phyloP scores from a whole-genome alignment of 2,888 invertebrate genomes.

The Acronicta alni region DNA sequence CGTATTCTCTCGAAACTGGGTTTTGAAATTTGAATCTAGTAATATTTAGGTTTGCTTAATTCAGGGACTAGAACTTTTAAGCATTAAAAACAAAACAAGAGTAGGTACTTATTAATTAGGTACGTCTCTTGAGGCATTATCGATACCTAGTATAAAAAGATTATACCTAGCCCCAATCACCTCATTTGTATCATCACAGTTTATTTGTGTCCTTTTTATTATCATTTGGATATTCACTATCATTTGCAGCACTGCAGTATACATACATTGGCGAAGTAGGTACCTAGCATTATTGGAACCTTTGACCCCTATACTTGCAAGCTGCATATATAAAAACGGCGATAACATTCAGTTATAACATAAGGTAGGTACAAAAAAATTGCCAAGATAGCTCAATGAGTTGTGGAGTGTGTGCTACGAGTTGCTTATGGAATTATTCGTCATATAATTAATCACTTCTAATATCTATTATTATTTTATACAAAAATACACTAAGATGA shows the following conservation, averaged over 20 bases:
- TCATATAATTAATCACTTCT: too few relatives aligned
- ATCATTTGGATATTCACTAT: slow-evolving; percentile 11
- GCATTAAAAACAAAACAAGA: slow-evolving; percentile 7
- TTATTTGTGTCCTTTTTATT: slow-evolving; percentile 14
- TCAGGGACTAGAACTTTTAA: background rate
- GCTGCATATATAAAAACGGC: too few relatives aligned
- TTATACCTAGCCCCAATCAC: slow-evolving; percentile 12
- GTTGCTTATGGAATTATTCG: too few relatives aligned
- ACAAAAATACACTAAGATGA: too few relatives aligned
- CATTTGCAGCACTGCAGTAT: slow-evolving; percentile 5
- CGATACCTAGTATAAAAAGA: slow-evolving; percentile 14
- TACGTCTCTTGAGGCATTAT: background rate
- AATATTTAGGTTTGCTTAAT: too few relatives aligned
- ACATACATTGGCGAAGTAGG: background rate
- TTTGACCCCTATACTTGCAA: background rate
- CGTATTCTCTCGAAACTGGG: too few relatives aligned
- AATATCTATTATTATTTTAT: too few relatives aligned
- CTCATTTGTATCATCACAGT: slow-evolving; percentile 22
- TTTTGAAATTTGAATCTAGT: too few relatives aligned
- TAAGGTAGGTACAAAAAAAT: too few relatives aligned
- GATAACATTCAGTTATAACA: too few relatives aligned
- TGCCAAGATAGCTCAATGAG: too few relatives aligned
- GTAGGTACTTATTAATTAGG: slow-evolving; percentile 1
- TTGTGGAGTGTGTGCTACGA: too few relatives aligned
- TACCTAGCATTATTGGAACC: slow-evolving; percentile 2